A percentile compares a stretch with the other conserved stretches of the same genome.
phyloP scores from a whole-genome alignment of 2,888 invertebrate genomes.

The Ceriagrion tenellum region DNA sequence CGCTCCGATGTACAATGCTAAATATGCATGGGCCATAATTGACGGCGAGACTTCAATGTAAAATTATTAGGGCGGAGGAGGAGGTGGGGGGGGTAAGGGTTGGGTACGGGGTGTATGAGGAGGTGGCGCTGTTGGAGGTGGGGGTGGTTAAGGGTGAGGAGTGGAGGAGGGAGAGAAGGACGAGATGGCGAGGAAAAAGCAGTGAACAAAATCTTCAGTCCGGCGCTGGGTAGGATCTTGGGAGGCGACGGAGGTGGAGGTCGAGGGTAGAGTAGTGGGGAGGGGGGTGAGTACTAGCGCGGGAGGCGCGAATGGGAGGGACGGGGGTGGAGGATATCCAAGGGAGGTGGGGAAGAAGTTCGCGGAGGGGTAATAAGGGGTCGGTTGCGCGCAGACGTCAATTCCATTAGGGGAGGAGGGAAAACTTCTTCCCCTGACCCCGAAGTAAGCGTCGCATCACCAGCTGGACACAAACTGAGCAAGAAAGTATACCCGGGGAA shows the following conservation, averaged over 20 bases:
- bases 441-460: background rate
- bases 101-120: background rate
- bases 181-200: constrained; percentile 23
- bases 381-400: background rate
- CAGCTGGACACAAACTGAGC: too few species aligned
- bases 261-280: background rate
- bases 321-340: background rate
- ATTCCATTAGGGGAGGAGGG: background rate
- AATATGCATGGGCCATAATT: constrained; percentile 65
- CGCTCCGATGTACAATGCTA: constrained; percentile 66
- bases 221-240: background rate
- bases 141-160: background rate
- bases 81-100: background rate
- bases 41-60: constrained; percentile 68
- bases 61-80: constrained; percentile 53
- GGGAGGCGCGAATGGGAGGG: background rate
- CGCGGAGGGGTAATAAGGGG: background rate
- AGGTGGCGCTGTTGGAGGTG: background rate
- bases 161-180: background rate
- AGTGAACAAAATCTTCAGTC: constrained; percentile 55
- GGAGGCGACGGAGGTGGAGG: background rate
- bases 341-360: background rate
- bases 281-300: too few species aligned
- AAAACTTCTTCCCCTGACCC: background rate
- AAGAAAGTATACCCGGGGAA: too few species aligned